phyloP scores from a whole-genome alignment of 2,888 invertebrate species.

The Hirtodrosophila histrioides region DNA sequence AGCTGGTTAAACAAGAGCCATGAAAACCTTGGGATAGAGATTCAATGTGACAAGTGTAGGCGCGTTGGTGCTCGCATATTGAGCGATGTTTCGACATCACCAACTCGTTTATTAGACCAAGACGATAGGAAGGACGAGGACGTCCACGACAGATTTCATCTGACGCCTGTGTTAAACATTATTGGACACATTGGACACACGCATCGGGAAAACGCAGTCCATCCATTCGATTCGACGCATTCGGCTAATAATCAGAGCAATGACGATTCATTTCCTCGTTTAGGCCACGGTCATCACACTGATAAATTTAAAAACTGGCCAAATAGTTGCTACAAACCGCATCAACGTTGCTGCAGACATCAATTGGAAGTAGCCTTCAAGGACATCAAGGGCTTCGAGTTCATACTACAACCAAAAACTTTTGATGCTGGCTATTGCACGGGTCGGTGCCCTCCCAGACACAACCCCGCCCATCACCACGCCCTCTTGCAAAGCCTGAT shows the following conservation, averaged over 20 bases:
- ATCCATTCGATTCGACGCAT: constrained; percentile 12
- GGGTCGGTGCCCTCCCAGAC: constrained; percentile 88
- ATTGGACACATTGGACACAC: constrained; percentile 74
- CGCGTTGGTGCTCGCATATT: constrained; percentile 83
- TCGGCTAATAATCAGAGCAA: constrained; percentile 44
- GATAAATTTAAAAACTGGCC: constrained; percentile 49
- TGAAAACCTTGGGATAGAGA: constrained; percentile 85
- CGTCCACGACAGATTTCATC: constrained; percentile 50
- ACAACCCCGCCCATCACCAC: constrained; percentile 89
- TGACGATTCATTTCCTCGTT: constrained; percentile 49
- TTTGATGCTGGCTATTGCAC: constrained; percentile 90
- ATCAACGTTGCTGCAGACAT: constrained; percentile 88
- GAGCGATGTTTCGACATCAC: constrained; percentile 58
- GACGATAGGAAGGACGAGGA: constrained; percentile 1
- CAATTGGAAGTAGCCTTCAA: constrained; percentile 88
- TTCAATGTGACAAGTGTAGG: constrained; percentile 85
- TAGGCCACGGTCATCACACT: neutral
- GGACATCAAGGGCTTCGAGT: constrained; percentile 87
- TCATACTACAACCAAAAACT: constrained; percentile 88
- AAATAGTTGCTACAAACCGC: constrained; percentile 86
- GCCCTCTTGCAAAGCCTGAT: constrained; percentile 89
- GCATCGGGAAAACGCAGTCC: constrained; percentile 62
- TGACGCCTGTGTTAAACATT: constrained; percentile 82
- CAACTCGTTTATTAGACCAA: neutral
- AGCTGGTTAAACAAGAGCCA: constrained; percentile 84